phyloP scores from a whole-genome alignment of 2,797 vertebrate genomes.

The Taenioides sp. region DNA sequence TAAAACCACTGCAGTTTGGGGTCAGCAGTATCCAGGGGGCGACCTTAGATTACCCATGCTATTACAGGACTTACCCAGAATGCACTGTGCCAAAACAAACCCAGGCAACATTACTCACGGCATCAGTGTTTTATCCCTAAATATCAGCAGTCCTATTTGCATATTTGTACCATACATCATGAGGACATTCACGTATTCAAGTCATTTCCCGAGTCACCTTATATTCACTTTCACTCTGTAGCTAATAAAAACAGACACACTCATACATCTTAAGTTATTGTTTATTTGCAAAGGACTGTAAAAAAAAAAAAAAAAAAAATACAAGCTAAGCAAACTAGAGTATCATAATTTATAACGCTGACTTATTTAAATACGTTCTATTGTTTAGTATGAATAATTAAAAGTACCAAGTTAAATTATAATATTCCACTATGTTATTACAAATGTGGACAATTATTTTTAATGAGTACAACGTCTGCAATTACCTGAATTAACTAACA shows the following conservation, averaged over 20 bases:
- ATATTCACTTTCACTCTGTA: not conserved
- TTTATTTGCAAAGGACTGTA: not conserved
- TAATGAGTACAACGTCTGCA: too few relatives aligned
- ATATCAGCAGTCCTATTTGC: conserved; percentile 15
- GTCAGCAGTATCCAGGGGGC: conserved; percentile 46
- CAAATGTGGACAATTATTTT: not conserved
- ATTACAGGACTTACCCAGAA: conserved; percentile 23
- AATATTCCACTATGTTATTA: not conserved
- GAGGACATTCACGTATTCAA: not conserved
- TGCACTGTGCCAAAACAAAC: conserved; percentile 40
- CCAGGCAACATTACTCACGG: conserved; percentile 18
- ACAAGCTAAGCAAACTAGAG: not conserved
- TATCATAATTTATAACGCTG: not conserved
- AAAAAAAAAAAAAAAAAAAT: too few relatives aligned
- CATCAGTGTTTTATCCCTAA: conserved; percentile 11
- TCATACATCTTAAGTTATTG: conserved; percentile 4
- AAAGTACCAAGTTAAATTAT: not conserved
- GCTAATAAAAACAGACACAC: not conserved
- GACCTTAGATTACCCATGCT: conserved; percentile 16
- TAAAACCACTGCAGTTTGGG: conserved; percentile 9
- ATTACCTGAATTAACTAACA: not conserved
- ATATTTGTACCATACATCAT: conserved; percentile 12
- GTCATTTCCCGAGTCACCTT: not conserved
- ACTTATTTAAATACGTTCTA: not conserved
- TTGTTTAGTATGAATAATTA: not conserved